Evolutionary conservation across 1,140 invertebrate genomes (phyloP).

Genomic region (Aphidius gifuensis): DNA sequence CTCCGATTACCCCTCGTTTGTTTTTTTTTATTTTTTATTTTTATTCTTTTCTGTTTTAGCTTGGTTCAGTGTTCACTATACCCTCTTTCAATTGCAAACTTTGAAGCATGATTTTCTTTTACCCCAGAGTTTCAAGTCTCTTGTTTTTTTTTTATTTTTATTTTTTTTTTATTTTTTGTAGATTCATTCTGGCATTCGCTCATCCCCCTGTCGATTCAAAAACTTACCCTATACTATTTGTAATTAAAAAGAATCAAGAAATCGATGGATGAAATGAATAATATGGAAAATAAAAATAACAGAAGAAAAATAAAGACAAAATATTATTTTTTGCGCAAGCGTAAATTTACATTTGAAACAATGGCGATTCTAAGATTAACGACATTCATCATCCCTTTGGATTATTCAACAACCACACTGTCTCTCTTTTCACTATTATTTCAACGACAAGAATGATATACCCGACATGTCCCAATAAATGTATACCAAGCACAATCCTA

Average conservation of each 20-base stretch:
- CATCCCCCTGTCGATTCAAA: too few species aligned
- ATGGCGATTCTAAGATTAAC: constrained; percentile 19
- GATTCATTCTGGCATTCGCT: too few species aligned
- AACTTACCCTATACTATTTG: too few species aligned
- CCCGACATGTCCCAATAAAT: constrained; percentile 35
- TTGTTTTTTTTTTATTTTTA: too few species aligned
- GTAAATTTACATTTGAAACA: constrained; percentile 1
- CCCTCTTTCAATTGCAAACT: too few species aligned
- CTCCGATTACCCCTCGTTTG: constrained; percentile 17
- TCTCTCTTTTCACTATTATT: neutral
- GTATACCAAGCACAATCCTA: constrained; percentile 26
- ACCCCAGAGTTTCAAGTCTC: too few species aligned
- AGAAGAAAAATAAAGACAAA: neutral
- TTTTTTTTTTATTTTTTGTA: too few species aligned
- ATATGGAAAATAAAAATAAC: neutral
- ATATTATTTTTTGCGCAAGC: constrained; percentile 2
- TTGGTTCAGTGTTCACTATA: neutral
- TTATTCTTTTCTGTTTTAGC: constrained; percentile 10
- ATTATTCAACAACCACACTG: neutral
- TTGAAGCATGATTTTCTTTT: too few species aligned
- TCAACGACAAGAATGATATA: constrained; percentile 12
- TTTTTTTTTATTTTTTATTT: constrained; percentile 5
- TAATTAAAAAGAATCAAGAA: constrained; percentile 3
- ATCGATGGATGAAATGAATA: neutral
- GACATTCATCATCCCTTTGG: neutral